Evolutionary conservation across 2,888 invertebrate genomes (phyloP).

Genomic region (Emmelina monodactyla): DNA sequence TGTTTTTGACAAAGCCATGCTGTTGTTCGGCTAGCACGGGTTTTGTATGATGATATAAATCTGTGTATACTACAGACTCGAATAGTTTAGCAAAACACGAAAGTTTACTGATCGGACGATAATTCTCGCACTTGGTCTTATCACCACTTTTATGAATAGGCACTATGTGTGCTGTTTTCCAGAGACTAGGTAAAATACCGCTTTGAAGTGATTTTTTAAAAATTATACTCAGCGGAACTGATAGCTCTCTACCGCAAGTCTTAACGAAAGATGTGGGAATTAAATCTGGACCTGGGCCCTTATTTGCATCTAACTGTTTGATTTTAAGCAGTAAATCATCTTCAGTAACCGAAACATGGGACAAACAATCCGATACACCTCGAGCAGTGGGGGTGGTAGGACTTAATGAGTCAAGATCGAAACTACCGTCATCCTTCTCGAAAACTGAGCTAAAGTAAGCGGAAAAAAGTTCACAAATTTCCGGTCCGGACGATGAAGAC

Average conservation of each 20-base stretch:
- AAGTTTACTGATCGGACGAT: conserved; percentile 5
- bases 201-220: conserved; percentile 2
- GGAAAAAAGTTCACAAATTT: conserved; percentile 11
- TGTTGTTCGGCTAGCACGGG: conserved; percentile 1
- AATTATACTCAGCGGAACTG: not conserved
- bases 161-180: conserved; percentile 7
- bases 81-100: conserved; percentile 5
- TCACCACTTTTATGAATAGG: conserved; percentile 8
- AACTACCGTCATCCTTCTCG: not conserved
- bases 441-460: conserved; percentile 10
- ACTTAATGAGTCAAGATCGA: too few relatives aligned
- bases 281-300: conserved; percentile 4
- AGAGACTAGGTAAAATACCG: conserved; percentile 3
- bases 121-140: conserved; percentile 4
- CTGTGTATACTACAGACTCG: conserved; percentile 1
- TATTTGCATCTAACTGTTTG: conserved; percentile 1
- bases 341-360: not conserved
- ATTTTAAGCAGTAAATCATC: conserved; percentile 1
- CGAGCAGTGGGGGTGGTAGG: not conserved
- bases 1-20: conserved; percentile 6
- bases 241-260: not conserved
- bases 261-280: conserved; percentile 4
- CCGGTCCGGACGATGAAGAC: conserved; percentile 2
- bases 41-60: conserved; percentile 1
- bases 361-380: not conserved